Conservation (phyloP, 2,113 vertebrate genomes). For the Leptocoma aspasia region DNA sequence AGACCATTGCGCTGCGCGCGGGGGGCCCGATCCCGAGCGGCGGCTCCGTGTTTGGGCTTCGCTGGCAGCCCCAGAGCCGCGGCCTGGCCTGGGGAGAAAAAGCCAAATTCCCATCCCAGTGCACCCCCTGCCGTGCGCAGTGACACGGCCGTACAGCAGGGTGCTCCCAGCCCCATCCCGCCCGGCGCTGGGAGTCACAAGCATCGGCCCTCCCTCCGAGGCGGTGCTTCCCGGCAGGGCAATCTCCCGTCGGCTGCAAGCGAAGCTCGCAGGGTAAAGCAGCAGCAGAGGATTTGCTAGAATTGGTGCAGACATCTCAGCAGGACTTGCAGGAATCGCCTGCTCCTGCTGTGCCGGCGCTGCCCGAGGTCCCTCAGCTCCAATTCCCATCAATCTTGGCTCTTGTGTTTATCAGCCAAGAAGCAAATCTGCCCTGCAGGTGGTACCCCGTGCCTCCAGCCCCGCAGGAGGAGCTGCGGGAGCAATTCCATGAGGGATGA, state of each 20-base stretch:
- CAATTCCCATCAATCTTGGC: not conserved
- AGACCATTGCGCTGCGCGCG: not conserved
- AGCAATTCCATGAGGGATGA: not conserved
- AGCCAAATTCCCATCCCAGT: not conserved
- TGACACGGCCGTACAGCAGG: not conserved
- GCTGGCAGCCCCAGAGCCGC: not conserved
- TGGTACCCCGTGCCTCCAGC: not conserved
- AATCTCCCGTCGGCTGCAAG: not conserved
- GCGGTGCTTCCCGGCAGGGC: not conserved
- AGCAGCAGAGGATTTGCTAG: not conserved
- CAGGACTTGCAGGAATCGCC: not conserved
- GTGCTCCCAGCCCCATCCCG: not conserved
- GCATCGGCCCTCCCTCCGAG: accelerated
- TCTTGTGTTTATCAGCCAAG: not conserved
- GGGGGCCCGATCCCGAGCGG: accelerated
- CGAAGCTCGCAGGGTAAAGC: not conserved
- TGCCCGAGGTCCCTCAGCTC: not conserved
- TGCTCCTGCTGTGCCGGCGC: not conserved
- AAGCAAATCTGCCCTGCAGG: not conserved
- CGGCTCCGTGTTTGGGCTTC: not conserved
- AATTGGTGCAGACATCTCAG: not conserved
- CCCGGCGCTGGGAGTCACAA: not conserved
- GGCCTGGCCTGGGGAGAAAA: not conserved
- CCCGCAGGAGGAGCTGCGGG: not conserved
- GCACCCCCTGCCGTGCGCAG: not conserved